Percentiles rank a stretch among this genome's conserved stretches.
These are phyloP conservation scores for Drosophila setifemur DNA, from an alignment of 1,140 invertebrate genomes.

Conservation along the genomic window DNA sequence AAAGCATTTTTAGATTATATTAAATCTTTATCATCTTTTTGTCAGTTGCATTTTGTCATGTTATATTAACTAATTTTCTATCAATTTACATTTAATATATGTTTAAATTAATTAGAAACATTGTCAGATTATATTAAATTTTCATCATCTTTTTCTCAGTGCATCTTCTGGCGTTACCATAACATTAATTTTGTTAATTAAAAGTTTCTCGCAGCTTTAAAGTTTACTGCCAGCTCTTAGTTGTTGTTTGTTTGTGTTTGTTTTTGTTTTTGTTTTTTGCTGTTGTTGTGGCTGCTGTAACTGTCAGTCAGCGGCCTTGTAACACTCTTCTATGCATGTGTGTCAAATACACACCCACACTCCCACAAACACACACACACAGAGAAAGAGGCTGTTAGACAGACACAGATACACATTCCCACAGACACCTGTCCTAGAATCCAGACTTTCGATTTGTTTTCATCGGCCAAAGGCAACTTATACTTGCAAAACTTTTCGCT, in stretches of 20 bases:
- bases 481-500: slow-evolving; percentile 48
- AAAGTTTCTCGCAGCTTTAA: slow-evolving; percentile 72
- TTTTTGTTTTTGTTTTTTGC: too few species aligned
- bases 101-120: too few species aligned
- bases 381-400: too few species aligned
- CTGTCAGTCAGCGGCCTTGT: slow-evolving; percentile 38
- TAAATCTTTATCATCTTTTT: not conserved
- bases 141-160: not conserved
- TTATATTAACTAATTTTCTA: not conserved
- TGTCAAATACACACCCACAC: not conserved
- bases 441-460: slow-evolving; percentile 48
- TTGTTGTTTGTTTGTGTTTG: too few species aligned
- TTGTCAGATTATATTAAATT: too few species aligned
- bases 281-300: slow-evolving; percentile 25
- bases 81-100: not conserved
- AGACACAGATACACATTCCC: too few species aligned
- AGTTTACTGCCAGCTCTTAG: slow-evolving; percentile 54
- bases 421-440: slow-evolving; percentile 42
- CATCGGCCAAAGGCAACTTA: slow-evolving; percentile 48
- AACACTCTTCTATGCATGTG: slow-evolving; percentile 16
- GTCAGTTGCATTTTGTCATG: not conserved
- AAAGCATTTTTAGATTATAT: too few species aligned
- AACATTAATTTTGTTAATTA: slow-evolving; percentile 80
- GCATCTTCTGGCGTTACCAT: slow-evolving; percentile 47
- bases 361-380: slow-evolving; percentile 3